phyloP scores from a whole-genome alignment of 2,888 invertebrate genomes.

The Patella caerulea region DNA sequence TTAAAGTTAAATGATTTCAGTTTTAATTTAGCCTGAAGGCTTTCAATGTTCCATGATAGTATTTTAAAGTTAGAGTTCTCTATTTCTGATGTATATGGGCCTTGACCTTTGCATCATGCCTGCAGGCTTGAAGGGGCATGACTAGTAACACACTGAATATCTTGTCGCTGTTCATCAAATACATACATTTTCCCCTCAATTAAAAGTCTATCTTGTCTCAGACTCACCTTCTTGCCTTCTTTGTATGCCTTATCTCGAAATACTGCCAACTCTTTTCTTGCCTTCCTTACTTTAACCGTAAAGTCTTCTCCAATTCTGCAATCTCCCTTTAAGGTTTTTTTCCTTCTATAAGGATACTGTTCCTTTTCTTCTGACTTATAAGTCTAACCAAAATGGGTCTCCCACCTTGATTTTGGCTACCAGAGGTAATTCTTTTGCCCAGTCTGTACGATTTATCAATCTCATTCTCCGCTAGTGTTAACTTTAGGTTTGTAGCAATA shows the following conservation, averaged over 20 bases:
- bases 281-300: background rate
- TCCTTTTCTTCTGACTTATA: no score
- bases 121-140: background rate
- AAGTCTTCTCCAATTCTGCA: background rate
- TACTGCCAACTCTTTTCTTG: background rate
- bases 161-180: background rate
- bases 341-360: background rate
- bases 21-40: background rate
- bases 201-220: background rate
- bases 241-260: background rate
- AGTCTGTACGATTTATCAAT: no score
- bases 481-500: no score
- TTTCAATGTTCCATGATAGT: background rate
- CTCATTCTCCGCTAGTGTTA: no score
- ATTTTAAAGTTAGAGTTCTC: background rate
- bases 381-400: no score
- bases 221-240: background rate
- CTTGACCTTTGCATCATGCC: background rate
- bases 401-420: no score
- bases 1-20: background rate
- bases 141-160: background rate
- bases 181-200: background rate
- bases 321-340: background rate
- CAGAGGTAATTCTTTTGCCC: no score
- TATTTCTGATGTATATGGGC: background rate